Evolutionary conservation across 2,113 vertebrate genomes (phyloP).

Genomic region (Panurus biarmicus): DNA sequence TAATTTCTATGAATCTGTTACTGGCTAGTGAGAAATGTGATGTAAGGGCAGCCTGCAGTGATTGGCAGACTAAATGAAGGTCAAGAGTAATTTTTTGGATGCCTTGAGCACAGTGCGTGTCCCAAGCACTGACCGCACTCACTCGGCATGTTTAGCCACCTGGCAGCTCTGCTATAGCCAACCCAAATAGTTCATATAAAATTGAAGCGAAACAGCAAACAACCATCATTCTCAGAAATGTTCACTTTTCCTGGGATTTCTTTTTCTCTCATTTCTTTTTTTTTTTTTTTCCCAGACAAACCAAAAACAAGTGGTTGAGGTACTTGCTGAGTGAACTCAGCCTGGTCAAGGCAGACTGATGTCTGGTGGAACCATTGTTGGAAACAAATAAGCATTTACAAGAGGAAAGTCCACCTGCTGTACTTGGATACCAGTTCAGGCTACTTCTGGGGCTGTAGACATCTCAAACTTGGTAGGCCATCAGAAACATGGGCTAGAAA

Average conservation of each 20-base stretch:
- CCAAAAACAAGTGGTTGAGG: slow-evolving; percentile 43
- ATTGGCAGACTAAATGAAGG: slow-evolving; percentile 57
- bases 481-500: not conserved
- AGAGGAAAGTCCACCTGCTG: not conserved
- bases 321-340: slow-evolving; percentile 8
- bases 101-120: slow-evolving; percentile 23
- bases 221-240: slow-evolving; percentile 62
- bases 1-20: slow-evolving; percentile 30
- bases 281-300: slow-evolving; percentile 31
- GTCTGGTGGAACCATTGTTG: slow-evolving; percentile 10
- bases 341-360: not conserved
- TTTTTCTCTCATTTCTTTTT: slow-evolving; percentile 5
- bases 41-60: slow-evolving; percentile 49
- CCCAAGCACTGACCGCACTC: slow-evolving; percentile 64
- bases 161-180: slow-evolving; percentile 61
- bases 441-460: not conserved
- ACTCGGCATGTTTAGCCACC: slow-evolving; percentile 68
- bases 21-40: slow-evolving; percentile 54
- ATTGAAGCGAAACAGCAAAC: slow-evolving; percentile 62
- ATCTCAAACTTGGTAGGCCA: not conserved
- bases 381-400: slow-evolving; percentile 10
- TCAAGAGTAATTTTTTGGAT: slow-evolving; percentile 62
- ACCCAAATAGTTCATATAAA: slow-evolving; percentile 64
- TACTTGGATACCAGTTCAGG: not conserved
- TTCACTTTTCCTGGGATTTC: slow-evolving; percentile 61